Evolutionary conservation across 2,888 invertebrate species (phyloP).

Genomic region (Azorinus chamasolen): DNA sequence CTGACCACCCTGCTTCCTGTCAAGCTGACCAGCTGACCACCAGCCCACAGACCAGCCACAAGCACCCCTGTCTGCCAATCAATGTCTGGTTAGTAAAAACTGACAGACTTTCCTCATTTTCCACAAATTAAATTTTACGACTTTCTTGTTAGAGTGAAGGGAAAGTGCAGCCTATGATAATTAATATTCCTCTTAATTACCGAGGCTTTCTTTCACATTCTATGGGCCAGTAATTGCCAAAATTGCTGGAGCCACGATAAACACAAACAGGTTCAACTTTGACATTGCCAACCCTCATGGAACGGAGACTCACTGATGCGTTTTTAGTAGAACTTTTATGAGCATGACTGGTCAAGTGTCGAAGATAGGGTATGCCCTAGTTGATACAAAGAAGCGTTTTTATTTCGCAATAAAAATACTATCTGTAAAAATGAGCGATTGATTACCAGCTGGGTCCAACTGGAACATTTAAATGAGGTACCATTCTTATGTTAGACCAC

Average conservation of each 20-base stretch:
- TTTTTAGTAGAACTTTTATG: constrained; percentile 54
- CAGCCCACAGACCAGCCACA: no score
- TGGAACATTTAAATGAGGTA: no score
- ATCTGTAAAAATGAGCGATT: constrained; percentile 50
- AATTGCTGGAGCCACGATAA: background rate
- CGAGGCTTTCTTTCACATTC: background rate
- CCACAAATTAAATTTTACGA: constrained; percentile 63
- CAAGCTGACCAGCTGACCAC: no score
- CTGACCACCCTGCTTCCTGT: no score
- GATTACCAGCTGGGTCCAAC: no score
- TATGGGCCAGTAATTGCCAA: constrained; percentile 1
- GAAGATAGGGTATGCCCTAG: constrained; percentile 39
- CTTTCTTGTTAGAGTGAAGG: constrained; percentile 40
- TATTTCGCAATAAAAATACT: constrained; percentile 58
- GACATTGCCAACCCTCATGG: constrained; percentile 35
- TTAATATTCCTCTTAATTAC: constrained; percentile 56
- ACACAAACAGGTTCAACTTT: constrained; percentile 10
- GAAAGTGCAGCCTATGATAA: constrained; percentile 47
- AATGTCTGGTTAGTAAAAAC: no score
- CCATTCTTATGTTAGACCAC: no score
- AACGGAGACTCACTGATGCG: constrained; percentile 35
- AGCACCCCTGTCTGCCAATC: no score
- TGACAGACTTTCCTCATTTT: constrained; percentile 32
- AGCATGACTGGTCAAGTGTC: constrained; percentile 39
- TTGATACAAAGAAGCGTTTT: constrained; percentile 61